These are phyloP conservation scores for Acanthurus leucopareius DNA, from an alignment of 2,797 vertebrate species.

Conservation along the genomic window DNA sequence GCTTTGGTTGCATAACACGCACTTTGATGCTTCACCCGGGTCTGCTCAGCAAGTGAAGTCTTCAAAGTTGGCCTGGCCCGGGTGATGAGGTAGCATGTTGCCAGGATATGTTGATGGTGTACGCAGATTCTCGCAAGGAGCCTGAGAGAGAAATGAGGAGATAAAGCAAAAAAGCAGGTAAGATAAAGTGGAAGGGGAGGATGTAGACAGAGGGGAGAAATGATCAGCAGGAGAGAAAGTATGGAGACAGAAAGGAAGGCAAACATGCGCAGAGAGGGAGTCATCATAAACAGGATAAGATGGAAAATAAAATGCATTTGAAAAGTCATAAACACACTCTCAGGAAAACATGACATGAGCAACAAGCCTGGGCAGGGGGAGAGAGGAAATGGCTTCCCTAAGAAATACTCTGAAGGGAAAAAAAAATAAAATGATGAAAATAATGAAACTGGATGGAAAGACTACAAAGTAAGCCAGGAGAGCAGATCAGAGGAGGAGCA, in stretches of 20 bases:
- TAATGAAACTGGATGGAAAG: constrained; percentile 39
- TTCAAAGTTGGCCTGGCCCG: constrained; percentile 97
- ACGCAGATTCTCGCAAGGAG: constrained; percentile 95
- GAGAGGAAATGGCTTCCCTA: constrained; percentile 22
- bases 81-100: constrained; percentile 99
- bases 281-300: constrained; percentile 18
- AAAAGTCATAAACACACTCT: constrained; percentile 12
- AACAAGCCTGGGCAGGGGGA: constrained; percentile 15
- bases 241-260: constrained; percentile 4
- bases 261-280: constrained; percentile 19
- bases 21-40: constrained; percentile 56
- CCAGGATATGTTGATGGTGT: constrained; percentile 95
- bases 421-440: constrained; percentile 36
- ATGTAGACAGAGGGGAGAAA: constrained; percentile 14
- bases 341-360: constrained; percentile 37
- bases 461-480: constrained; percentile 16
- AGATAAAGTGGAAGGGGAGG: constrained; percentile 8
- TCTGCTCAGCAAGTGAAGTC: constrained; percentile 96
- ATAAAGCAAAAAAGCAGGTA: constrained; percentile 9
- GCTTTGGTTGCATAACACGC: constrained; percentile 85
- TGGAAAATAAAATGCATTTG: constrained; percentile 7
- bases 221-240: constrained; percentile 14
- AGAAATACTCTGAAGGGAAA: constrained; percentile 22
- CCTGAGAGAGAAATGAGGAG: constrained; percentile 80
- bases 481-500: not conserved